phyloP scores from a whole-genome alignment of 2,113 vertebrate genomes.

The Gasterosteus aculeatus region DNA sequence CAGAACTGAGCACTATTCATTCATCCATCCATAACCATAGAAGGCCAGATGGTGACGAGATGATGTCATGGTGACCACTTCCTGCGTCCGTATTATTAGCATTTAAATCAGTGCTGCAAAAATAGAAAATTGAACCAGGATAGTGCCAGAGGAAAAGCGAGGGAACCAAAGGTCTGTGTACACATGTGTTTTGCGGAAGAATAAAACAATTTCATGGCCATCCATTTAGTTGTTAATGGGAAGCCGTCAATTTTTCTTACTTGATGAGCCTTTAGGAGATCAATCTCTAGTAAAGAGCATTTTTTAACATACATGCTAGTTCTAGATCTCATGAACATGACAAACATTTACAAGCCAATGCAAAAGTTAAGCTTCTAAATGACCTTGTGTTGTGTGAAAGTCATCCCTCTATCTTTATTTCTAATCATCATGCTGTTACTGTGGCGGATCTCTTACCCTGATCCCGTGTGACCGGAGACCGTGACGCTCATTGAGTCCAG shows the following conservation, averaged over 20 bases:
- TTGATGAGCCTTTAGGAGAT: not conserved
- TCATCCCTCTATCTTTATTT: constrained; percentile 24
- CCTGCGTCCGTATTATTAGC: not conserved
- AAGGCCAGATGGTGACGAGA: not conserved
- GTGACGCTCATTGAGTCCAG: not conserved
- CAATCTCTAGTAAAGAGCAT: not conserved
- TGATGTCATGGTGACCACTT: not conserved
- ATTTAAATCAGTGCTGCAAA: not conserved
- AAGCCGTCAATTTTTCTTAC: too few relatives aligned
- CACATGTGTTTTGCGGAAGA: not conserved
- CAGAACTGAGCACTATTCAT: not conserved
- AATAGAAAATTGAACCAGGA: not conserved
- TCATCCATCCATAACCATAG: not conserved
- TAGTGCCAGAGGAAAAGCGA: not conserved
- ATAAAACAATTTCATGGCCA: not conserved
- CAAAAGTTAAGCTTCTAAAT: constrained; percentile 1
- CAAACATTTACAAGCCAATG: not conserved
- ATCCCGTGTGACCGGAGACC: constrained; percentile 29
- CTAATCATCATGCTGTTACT: not conserved
- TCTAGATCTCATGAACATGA: not conserved
- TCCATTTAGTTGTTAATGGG: not conserved
- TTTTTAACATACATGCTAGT: not conserved
- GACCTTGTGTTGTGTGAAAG: constrained; percentile 7
- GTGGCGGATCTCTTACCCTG: constrained; percentile 1
- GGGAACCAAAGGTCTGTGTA: not conserved